Evolutionary conservation across 2,888 invertebrate species (phyloP).

Genomic region (Bimastos eiseni): DNA sequence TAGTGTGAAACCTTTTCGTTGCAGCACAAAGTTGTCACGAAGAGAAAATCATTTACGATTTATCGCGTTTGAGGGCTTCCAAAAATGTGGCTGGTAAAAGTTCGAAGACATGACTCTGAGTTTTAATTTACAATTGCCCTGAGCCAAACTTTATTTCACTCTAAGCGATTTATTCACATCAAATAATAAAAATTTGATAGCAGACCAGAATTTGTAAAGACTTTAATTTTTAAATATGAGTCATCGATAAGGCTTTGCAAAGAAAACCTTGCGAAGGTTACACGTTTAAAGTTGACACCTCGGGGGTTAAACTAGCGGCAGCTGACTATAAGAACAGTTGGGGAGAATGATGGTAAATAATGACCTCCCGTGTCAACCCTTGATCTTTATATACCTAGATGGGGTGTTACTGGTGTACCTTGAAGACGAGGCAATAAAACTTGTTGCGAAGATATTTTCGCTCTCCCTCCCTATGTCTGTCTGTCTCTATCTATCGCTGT

Average conservation of each 20-base stretch:
- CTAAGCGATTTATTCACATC: neutral
- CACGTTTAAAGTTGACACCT: neutral
- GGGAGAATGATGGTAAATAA: neutral
- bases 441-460: neutral
- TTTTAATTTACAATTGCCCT: neutral
- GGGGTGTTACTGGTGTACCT: too few species aligned
- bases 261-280: neutral
- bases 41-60: too few species aligned
- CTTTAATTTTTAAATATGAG: neutral
- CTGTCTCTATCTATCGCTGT: too few species aligned
- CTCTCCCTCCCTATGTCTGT: too few species aligned
- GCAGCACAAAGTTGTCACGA: too few species aligned
- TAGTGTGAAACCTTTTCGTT: too few species aligned
- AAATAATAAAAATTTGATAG: too few species aligned
- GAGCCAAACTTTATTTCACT: neutral
- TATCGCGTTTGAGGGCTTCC: too few species aligned
- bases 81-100: too few species aligned
- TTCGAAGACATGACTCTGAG: too few species aligned
- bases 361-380: neutral
- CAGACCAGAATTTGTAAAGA: neutral
- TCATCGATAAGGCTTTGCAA: neutral
- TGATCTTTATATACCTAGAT: neutral
- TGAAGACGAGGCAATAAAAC: neutral
- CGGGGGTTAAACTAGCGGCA: neutral
- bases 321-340: neutral